Evolutionary conservation across 2,113 vertebrate species (phyloP), one percentile per base, ranked within the genome.

Genomic region (Pseudorectes ferrugineus): DNA sequence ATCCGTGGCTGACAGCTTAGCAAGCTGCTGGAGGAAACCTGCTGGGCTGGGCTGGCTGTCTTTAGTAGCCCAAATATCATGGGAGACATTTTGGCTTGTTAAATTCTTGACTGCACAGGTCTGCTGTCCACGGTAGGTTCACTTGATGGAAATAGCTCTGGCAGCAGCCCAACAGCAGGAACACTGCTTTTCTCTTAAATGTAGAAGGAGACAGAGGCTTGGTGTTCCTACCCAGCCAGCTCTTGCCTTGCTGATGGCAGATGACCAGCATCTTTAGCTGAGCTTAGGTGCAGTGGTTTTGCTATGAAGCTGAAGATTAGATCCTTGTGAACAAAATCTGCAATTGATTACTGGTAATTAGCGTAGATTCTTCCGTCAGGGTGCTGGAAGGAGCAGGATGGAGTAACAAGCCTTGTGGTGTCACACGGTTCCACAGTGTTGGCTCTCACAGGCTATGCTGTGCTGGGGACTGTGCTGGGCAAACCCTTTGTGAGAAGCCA

Each of bases 101-200:
- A 93, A 93, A 90, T 90, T 88, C 72, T 90, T 75, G 83, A 92
- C 90, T 77, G 76, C 52, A 38, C 65, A 86, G 83, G 82, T 92
- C 88, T 95, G 79, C 92, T 96, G 93, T 93, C 93, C 90, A 74
- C 33, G 1, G 90, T 92, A 51, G 59, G 92, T 92, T 94, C 75
- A 45, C 61, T 92, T 76, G 79, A 89, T 77, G 70, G 93, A 93
- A 93, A 80, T 74, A 94, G 55, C 71, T 86, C 67, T 95, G 95
- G 91, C 92, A 95, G 92, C 49, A 82, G 78, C 88, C 87, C 83
- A 93, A 16, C 26, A 85, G 74, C 81, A 75, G 42, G 76, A 90
- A 70, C n/a, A 33, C 43, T 51, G 88, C 48, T 91, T 82, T 78
- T 61, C 90, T 80, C 83, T 89, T 24, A 35, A 46, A 71, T 7